phyloP scores from a whole-genome alignment of 1,140 invertebrate genomes.

The Hyles euphorbiae region DNA sequence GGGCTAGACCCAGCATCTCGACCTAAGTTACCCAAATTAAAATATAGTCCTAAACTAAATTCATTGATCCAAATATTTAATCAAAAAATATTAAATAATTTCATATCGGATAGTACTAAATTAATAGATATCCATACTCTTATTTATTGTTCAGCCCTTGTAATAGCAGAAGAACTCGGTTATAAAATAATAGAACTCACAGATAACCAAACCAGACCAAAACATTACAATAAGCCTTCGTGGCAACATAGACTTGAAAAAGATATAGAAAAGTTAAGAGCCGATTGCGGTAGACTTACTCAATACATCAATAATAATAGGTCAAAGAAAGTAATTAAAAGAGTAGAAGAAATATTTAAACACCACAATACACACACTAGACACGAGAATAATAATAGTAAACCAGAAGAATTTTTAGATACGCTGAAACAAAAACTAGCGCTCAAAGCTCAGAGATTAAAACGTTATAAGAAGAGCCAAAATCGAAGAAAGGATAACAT shows the following conservation, averaged over 20 bases:
- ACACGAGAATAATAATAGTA: slow-evolving; percentile 15
- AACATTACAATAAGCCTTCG: slow-evolving; percentile 2
- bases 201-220: not conserved
- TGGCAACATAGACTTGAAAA: slow-evolving; percentile 6
- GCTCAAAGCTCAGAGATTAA: slow-evolving; percentile 20
- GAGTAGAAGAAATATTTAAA: slow-evolving; percentile 10
- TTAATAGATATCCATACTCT: slow-evolving; percentile 4
- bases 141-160: slow-evolving; percentile 11
- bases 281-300: slow-evolving; percentile 1
- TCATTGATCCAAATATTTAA: no score
- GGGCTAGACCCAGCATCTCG: slow-evolving; percentile 17
- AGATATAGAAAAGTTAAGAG: no score
- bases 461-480: slow-evolving; percentile 23
- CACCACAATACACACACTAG: slow-evolving; percentile 3
- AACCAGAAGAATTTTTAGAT: slow-evolving; percentile 18
- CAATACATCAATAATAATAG: slow-evolving; percentile 13
- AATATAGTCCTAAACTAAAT: slow-evolving; percentile 10
- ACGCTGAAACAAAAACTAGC: slow-evolving; percentile 27
- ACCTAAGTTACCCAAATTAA: slow-evolving; percentile 19
- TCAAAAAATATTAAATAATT: no score
- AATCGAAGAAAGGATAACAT: slow-evolving; percentile 19
- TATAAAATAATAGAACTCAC: slow-evolving; percentile 15
- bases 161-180: slow-evolving; percentile 16
- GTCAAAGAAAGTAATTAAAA: slow-evolving; percentile 12
- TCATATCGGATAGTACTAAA: no score